Conservation (phyloP, 2,888 invertebrate genomes). For the Cynaeus angustus region DNA sequence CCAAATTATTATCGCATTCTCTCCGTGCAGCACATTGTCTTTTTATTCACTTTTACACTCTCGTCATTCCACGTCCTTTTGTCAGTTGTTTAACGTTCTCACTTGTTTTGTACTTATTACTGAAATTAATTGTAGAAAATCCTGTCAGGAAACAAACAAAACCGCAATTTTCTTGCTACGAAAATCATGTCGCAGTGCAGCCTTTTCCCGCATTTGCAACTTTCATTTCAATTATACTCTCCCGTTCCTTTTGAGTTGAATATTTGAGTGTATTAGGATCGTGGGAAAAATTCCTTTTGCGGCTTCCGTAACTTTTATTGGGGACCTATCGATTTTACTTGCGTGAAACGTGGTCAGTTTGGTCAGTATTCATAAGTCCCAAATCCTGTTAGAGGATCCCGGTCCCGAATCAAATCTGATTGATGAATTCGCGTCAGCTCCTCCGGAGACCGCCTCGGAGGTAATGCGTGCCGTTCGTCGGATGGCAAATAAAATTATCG, state of each 20-base stretch:
- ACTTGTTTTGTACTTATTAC: too few species aligned
- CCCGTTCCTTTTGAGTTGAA: neutral
- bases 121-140: too few species aligned
- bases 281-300: conserved; percentile 36
- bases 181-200: too few species aligned
- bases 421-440: conserved; percentile 50
- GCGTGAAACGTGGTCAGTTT: conserved; percentile 49
- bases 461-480: conserved; percentile 29
- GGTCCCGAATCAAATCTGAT: conserved; percentile 51
- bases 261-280: conserved; percentile 17
- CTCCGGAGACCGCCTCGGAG: conserved; percentile 39
- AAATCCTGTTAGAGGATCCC: conserved; percentile 50
- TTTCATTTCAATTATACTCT: too few species aligned
- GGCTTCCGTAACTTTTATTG: conserved; percentile 42
- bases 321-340: conserved; percentile 33
- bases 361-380: conserved; percentile 50
- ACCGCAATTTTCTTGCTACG: too few species aligned
- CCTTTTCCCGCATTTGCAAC: too few species aligned
- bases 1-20: too few species aligned
- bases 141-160: too few species aligned
- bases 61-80: too few species aligned
- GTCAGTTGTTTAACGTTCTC: too few species aligned
- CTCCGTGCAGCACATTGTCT: too few species aligned
- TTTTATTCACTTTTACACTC: too few species aligned
- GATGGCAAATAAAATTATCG: conserved; percentile 48